Base-by-base conservation (phyloP, 2,888 invertebrate genomes). In the Sipha maydis region DNA sequence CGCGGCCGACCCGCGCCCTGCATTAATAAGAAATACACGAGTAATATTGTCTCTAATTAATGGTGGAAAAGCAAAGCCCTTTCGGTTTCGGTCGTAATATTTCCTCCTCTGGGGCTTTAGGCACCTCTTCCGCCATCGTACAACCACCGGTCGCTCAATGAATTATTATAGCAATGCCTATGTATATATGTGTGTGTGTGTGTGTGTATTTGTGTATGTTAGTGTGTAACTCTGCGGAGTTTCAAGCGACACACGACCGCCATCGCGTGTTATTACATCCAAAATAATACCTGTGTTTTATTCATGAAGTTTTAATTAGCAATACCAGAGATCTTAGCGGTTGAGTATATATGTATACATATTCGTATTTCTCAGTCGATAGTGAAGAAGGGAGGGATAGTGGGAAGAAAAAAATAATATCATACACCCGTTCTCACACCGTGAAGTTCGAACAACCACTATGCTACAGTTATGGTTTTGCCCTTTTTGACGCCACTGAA, bases 201-300 rank as follows among this genome's bases (percentile, higher is more conserved):
- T 21, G 31, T 77, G 48, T 77, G n/a, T n/a, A 48, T 34, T 9
- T 61, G 8, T 25, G 25, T 77, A 28, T 75, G 21, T 38, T 4
- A 4, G 31, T 77, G 48, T 77, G 34, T 31, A 71, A 28, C 8
- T 54, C 54, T 1, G 17, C 31, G 21, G 41, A n/a, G 79, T 80
- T 79, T 79, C 56, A 71, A 78, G 86, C 86, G 86, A 79, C 86
- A 78, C 77, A 69, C 61, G 71, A 14, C 48, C 41, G 41, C 75
- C 61, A 14, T 76, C 17, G 84, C 78, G 86, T 79, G 38, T 86
- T 86, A 86, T 86, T 86, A 86, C 85, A 79, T 79, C 79, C 86
- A 28, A 91, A 91, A 91, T 92, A 92, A 91, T 91, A 91, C 91
- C 91, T 91, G 91, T 91, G 91, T 91, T 91, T 92, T 91, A 92